A percentile compares a stretch with the other conserved stretches of the same genome.
Evolutionary conservation across 2,797 vertebrate species (phyloP).

Genomic region (Eulemur rubriventer): DNA sequence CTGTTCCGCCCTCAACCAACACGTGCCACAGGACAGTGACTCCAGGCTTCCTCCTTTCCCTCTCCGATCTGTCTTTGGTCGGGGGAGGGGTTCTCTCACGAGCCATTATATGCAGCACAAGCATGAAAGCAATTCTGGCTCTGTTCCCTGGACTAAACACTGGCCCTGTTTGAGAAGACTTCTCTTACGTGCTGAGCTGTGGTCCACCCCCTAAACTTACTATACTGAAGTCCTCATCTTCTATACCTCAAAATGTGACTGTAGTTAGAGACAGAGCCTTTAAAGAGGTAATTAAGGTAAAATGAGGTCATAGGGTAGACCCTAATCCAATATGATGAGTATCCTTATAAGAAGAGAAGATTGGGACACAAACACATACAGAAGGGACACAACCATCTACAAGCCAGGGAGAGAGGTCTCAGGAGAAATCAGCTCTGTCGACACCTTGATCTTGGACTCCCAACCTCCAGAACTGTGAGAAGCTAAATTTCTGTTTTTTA

Average conservation of each 20-base stretch:
- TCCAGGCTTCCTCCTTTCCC: background rate
- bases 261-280: background rate
- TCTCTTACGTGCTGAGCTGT: background rate
- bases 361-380: background rate
- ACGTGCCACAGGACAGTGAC: fast-evolving
- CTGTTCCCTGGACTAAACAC: background rate
- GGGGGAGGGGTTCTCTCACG: fast-evolving
- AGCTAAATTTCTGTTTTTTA: background rate
- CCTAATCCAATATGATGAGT: background rate
- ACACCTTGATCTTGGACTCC: background rate
- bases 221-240: background rate
- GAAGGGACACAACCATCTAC: background rate
- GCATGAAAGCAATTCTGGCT: background rate
- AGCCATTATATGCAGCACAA: background rate
- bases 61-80: background rate
- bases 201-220: background rate
- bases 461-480: background rate
- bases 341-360: background rate
- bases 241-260: background rate
- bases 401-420: background rate
- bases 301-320: background rate
- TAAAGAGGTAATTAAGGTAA: background rate
- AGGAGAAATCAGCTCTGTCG: background rate
- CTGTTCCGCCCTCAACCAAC: fast-evolving
- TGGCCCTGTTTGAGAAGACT: background rate